Evolutionary conservation across 2,888 invertebrate species (phyloP).

Genomic region (Acrobasis repandana): DNA sequence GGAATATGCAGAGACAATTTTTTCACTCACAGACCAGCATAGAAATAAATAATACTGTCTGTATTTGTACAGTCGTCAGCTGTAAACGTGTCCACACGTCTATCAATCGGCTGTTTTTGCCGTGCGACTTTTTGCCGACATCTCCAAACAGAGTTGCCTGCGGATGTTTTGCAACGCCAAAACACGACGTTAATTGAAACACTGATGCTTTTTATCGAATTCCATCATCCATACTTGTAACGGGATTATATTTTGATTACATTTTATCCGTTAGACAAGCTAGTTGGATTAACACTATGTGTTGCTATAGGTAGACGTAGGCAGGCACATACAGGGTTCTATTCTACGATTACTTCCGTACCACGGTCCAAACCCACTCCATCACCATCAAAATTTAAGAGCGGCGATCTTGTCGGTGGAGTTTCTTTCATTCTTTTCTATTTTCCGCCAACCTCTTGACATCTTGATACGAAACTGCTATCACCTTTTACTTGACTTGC

Average conservation of each 20-base stretch:
- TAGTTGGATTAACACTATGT: not conserved
- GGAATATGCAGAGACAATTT: too few species aligned
- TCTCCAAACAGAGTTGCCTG: conserved; percentile 12
- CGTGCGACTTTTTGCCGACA: not conserved
- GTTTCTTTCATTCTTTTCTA: too few species aligned
- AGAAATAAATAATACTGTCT: too few species aligned
- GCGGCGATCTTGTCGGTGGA: too few species aligned
- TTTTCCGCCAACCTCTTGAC: too few species aligned
- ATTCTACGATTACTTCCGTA: too few species aligned
- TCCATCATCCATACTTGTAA: conserved; percentile 5
- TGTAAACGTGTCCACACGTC: conserved; percentile 1
- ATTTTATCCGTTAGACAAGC: not conserved
- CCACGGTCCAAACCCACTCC: too few species aligned
- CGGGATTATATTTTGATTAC: conserved; percentile 3
- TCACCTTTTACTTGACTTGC: too few species aligned
- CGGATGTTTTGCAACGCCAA: not conserved
- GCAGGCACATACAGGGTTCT: too few species aligned
- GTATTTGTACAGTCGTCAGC: not conserved
- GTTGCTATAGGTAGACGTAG: too few species aligned
- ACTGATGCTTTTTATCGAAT: conserved; percentile 1
- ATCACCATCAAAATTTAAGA: too few species aligned
- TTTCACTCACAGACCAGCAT: not conserved
- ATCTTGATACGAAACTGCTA: too few species aligned
- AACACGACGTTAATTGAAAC: conserved; percentile 9
- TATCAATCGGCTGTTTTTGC: conserved; percentile 12